Base-by-base conservation (phyloP, 2,888 invertebrate genomes). In the Spialia ferax region DNA sequence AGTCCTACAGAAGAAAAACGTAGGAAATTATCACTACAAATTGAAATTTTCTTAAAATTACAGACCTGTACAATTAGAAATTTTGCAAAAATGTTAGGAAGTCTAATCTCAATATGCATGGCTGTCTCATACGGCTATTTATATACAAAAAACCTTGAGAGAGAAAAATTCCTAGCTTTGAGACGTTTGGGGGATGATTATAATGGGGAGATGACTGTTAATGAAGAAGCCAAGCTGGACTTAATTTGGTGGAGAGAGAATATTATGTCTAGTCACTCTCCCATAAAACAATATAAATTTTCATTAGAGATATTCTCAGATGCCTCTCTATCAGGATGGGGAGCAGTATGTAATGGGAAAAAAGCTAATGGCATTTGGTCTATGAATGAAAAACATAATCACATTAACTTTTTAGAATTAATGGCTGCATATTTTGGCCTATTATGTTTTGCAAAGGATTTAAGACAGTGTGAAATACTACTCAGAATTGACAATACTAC, bases 161-260 rank as follows among this genome's bases (percentile, higher is more conserved):
- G 42, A 45, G 42, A 45, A 45, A 45, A 45, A 13, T 45, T 45
- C 18, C 18, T 45, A 18, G 42, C 42, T 45, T 18, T 45, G 18
- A 45, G 8, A 45, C 42, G 42, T n/a, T 45, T 45, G 42, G 42
- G 42, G 42, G 42, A 18, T 45, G n/a, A 45, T 1, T 45, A 45
- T 8, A 45, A 18, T 45, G 42, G 3, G 4, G 5, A 5, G 18
- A 45, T 45, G 42, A 8, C 8, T 7, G 4, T 42, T 6, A 42
- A 42, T 15, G 6, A 42, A 15, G 42, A 42, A 15, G 42, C 42
- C n/a, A 42, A 42, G 6, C n/a, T 4, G 15, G 42, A 42, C 4
- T 6, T 42, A 42, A 4, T 15, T 5, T 42, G 42, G 42, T 45
- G 18, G 42, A 45, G 13, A 2, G 8, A 18, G 15, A 45, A 45